A percentile compares a stretch with the other conserved stretches of the same genome.
phyloP scores from a whole-genome alignment of 2,113 vertebrate species.

The Corapipo altera region DNA sequence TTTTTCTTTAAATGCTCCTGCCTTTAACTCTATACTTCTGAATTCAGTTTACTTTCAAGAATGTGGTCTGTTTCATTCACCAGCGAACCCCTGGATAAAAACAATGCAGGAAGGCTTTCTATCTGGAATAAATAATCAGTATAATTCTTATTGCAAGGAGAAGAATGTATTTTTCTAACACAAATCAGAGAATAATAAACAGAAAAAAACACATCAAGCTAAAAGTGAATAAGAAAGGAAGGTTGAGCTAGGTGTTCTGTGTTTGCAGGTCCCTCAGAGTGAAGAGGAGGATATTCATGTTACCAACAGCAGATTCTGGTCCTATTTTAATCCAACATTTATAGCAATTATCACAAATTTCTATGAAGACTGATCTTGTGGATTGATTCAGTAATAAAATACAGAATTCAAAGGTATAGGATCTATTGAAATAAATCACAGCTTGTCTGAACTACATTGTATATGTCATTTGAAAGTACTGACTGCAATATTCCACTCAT shows the following conservation, averaged over 20 bases:
- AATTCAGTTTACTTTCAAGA: constrained; percentile 1
- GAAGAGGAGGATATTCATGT: neutral
- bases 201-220: neutral
- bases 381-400: neutral
- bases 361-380: neutral
- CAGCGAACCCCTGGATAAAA: neutral
- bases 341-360: neutral
- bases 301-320: neutral
- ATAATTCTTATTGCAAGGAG: neutral
- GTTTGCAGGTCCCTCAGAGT: neutral
- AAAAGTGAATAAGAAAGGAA: neutral
- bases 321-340: neutral
- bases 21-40: constrained; percentile 7
- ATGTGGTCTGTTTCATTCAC: neutral
- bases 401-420: neutral
- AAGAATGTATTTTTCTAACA: neutral
- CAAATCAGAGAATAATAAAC: neutral
- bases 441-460: neutral
- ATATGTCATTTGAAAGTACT: neutral
- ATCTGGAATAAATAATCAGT: neutral
- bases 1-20: constrained; percentile 31
- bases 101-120: neutral
- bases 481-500: neutral
- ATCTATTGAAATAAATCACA: neutral
- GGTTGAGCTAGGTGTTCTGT: neutral